Percentiles rank a stretch among this genome's conserved stretches.
phyloP scores from a whole-genome alignment of 2,888 invertebrate species.

The Coelopa pilipes region DNA sequence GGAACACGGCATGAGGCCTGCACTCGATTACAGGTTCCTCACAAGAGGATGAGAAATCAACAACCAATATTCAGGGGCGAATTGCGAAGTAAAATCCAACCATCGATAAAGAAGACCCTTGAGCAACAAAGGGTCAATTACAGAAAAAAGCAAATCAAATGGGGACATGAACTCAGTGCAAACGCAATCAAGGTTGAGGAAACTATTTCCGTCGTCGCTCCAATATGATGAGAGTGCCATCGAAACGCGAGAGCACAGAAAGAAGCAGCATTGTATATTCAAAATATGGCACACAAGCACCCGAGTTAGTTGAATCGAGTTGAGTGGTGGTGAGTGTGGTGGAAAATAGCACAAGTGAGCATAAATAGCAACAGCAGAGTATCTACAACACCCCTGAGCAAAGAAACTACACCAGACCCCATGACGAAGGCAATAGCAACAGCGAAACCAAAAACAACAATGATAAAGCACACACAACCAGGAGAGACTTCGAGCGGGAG shows the following conservation, averaged over 20 bases:
- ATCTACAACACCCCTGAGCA: neutral
- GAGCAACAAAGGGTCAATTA: too few species aligned
- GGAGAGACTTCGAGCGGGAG: neutral
- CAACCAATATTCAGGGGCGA: slow-evolving; percentile 7
- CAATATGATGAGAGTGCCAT: too few species aligned
- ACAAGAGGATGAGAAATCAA: slow-evolving; percentile 2
- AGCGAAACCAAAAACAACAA: neutral
- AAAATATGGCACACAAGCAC: neutral
- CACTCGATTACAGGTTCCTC: neutral
- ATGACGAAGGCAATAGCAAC: neutral
- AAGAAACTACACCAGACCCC: neutral
- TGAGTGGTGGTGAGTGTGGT: neutral
- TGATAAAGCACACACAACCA: neutral
- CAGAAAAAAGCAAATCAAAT: too few species aligned
- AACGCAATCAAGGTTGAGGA: slow-evolving; percentile 24
- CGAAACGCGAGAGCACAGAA: neutral
- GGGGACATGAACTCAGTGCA: slow-evolving; percentile 4
- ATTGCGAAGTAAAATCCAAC: neutral
- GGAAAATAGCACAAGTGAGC: slow-evolving; percentile 13
- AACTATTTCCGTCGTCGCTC: neutral
- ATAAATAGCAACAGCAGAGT: slow-evolving; percentile 13
- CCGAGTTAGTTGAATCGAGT: too few species aligned
- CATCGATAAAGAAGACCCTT: too few species aligned
- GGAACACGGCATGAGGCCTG: slow-evolving; percentile 19
- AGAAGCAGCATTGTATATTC: too few species aligned